Percentiles rank a stretch among this genome's conserved stretches.
Evolutionary conservation across 2,797 vertebrate species (phyloP).

Genomic region (Cirrhinus mrigala): DNA sequence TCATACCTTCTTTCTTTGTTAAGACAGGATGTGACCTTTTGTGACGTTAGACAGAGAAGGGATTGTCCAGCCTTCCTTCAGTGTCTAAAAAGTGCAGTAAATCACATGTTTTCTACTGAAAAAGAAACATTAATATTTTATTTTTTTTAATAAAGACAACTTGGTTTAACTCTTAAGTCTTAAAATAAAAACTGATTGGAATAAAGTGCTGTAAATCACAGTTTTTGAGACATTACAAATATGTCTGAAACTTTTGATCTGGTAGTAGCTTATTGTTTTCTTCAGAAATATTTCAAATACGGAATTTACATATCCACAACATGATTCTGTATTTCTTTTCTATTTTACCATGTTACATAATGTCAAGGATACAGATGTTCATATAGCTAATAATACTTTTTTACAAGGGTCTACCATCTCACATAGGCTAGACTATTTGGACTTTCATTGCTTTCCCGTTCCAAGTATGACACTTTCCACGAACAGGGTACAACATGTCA

Average conservation of each 20-base stretch:
- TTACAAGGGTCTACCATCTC: background rate
- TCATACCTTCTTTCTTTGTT: slow-evolving; percentile 67
- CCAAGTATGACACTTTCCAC: background rate
- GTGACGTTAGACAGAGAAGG: slow-evolving; percentile 52
- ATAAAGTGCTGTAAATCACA: slow-evolving; percentile 63
- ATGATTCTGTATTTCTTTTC: background rate
- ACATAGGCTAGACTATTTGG: background rate
- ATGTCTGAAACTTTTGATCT: background rate
- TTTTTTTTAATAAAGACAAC: slow-evolving; percentile 79
- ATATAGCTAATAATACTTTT: background rate
- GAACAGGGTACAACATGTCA: background rate
- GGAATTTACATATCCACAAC: background rate
- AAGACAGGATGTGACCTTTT: slow-evolving; percentile 70
- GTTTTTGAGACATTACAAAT: slow-evolving; percentile 17
- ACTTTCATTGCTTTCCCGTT: background rate
- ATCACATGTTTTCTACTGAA: slow-evolving; percentile 80
- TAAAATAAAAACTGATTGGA: slow-evolving; percentile 82
- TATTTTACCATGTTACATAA: background rate
- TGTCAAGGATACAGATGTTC: slow-evolving; percentile 4
- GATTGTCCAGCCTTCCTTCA: slow-evolving; percentile 49
- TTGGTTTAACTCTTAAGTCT: slow-evolving; percentile 81
- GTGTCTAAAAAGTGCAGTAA: slow-evolving; percentile 77
- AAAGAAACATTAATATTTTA: slow-evolving; percentile 77
- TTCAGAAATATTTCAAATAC: slow-evolving; percentile 1
- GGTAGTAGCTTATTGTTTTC: background rate